A percentile compares a stretch with the other conserved stretches of the same genome.
Conservation (phyloP, 2,797 vertebrate species). For the Rhodeus uyekii region DNA sequence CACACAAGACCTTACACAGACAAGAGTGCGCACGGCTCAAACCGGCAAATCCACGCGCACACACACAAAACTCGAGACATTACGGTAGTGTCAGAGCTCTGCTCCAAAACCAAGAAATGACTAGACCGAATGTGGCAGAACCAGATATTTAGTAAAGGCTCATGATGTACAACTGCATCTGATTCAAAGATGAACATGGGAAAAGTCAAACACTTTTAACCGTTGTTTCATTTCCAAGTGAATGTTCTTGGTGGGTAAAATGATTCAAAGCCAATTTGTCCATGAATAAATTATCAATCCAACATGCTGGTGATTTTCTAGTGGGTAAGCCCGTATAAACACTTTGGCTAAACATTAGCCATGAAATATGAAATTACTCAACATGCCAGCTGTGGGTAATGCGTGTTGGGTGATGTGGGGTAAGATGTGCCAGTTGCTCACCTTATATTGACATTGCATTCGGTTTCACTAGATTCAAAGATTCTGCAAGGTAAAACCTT, state of each 20-base stretch:
- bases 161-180: not conserved
- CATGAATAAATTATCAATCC: no score
- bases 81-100: no score
- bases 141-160: not conserved
- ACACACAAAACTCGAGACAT: no score
- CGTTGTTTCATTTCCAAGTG: not conserved
- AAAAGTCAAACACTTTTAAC: not conserved
- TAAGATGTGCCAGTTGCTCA: not conserved
- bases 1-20: no score
- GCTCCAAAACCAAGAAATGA: no score
- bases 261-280: not conserved
- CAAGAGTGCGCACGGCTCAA: no score
- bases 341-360: not conserved
- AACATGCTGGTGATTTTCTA: no score
- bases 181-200: not conserved
- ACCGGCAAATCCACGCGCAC: no score
- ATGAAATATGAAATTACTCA: not conserved
- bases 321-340: not conserved
- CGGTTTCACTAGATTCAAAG: not conserved
- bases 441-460: not conserved
- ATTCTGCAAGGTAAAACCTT: not conserved
- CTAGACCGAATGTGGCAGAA: no score
- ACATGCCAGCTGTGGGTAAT: not conserved
- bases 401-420: not conserved
- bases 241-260: not conserved